Evolutionary conservation across 2,113 vertebrate genomes (phyloP).

Genomic region (Corynorhinus townsendii): DNA sequence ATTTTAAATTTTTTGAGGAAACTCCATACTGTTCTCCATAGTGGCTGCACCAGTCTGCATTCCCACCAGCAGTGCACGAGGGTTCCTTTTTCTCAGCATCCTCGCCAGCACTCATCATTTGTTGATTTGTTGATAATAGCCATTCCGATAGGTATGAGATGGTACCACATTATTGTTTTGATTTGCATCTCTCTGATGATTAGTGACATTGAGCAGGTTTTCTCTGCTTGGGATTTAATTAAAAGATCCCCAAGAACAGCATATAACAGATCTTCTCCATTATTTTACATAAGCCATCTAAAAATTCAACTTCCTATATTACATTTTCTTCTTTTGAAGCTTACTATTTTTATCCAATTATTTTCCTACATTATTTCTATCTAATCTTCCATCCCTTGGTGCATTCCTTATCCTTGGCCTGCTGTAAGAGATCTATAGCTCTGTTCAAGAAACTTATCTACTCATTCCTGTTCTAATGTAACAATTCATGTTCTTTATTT

Average conservation of each 20-base stretch:
- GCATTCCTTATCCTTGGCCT: background rate
- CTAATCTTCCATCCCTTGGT: background rate
- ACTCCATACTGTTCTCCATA: too few species aligned
- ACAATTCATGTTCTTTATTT: background rate
- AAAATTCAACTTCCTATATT: background rate
- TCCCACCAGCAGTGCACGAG: too few species aligned
- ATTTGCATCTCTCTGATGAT: too few species aligned
- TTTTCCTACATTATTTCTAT: background rate
- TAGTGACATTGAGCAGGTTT: too few species aligned
- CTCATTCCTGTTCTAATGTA: background rate
- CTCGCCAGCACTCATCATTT: too few species aligned
- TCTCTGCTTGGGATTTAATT: background rate
- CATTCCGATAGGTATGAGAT: too few species aligned
- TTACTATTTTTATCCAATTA: background rate
- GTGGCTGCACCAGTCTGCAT: too few species aligned
- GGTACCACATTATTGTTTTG: too few species aligned
- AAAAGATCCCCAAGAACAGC: background rate
- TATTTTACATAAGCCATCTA: background rate
- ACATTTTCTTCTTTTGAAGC: conserved; percentile 11
- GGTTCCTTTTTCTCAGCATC: too few species aligned
- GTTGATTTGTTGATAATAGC: too few species aligned
- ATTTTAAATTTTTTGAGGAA: too few species aligned
- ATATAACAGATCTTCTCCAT: background rate
- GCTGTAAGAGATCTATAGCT: background rate
- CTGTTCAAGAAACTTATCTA: background rate